Conservation (phyloP, 2,113 vertebrate genomes). For the Todiramphus saurophagus region DNA sequence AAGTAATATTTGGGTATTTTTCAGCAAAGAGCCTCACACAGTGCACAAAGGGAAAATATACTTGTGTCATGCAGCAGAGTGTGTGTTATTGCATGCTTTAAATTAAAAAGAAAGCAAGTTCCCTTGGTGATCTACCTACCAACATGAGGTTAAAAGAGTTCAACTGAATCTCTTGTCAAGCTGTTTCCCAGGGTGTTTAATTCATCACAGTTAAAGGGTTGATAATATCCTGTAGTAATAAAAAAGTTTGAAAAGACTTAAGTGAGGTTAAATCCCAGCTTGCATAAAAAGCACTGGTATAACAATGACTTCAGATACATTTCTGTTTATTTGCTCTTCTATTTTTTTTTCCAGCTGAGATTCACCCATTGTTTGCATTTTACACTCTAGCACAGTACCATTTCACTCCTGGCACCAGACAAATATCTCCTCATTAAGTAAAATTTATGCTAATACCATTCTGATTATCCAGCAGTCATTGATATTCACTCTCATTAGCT, state of each 20-base stretch:
- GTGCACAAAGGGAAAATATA: background rate
- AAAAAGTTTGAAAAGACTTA: conserved; percentile 14
- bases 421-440: conserved; percentile 52
- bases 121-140: background rate
- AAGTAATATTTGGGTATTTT: background rate
- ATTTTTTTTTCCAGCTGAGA: background rate
- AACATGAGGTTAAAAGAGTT: conserved; percentile 20
- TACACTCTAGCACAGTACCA: background rate
- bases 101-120: background rate
- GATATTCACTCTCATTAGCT: conserved; percentile 62
- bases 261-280: background rate
- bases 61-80: background rate
- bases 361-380: conserved; percentile 3
- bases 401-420: conserved; percentile 14
- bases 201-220: conserved; percentile 39
- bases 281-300: background rate
- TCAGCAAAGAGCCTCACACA: background rate
- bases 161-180: conserved; percentile 4
- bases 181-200: conserved; percentile 35
- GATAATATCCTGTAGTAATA: conserved; percentile 16
- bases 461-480: conserved; percentile 58
- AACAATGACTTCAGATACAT: background rate
- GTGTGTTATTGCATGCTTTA: background rate
- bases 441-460: conserved; percentile 63
- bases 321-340: conserved; percentile 16